phyloP scores from a whole-genome alignment of 1,140 invertebrate species.

The Argopecten irradians region DNA sequence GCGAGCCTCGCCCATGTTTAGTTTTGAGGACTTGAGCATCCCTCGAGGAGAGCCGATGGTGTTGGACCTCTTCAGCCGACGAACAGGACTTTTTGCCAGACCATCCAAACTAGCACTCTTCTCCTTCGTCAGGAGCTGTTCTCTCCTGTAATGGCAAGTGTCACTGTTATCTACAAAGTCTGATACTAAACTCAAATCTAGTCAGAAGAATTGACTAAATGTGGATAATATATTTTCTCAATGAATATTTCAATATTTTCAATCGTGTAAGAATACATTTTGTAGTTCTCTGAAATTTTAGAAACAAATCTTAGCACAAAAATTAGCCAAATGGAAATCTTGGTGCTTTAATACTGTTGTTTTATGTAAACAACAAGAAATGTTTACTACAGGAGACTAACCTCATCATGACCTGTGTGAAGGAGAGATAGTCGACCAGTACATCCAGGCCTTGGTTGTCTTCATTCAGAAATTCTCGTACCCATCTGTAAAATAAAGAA shows the following conservation, averaged over 20 bases:
- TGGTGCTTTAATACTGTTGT: background rate
- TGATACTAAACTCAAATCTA: too few relatives aligned
- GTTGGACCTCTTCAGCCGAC: constrained; percentile 69
- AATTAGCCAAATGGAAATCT: too few relatives aligned
- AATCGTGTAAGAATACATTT: too few relatives aligned
- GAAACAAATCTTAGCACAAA: too few relatives aligned
- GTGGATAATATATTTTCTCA: too few relatives aligned
- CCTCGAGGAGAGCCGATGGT: constrained; percentile 68
- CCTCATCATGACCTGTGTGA: constrained; percentile 75
- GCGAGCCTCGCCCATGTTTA: constrained; percentile 98
- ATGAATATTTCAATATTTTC: too few relatives aligned
- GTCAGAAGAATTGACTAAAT: too few relatives aligned
- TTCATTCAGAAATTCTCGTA: constrained; percentile 97
- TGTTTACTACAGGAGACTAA: constrained; percentile 41
- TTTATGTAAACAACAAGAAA: background rate
- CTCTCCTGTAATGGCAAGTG: constrained; percentile 59
- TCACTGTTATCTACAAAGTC: background rate
- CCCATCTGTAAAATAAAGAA: constrained; percentile 91
- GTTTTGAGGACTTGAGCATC: constrained; percentile 70
- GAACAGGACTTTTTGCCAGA: constrained; percentile 63
- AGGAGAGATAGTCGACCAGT: constrained; percentile 96
- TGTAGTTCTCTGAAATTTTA: too few relatives aligned
- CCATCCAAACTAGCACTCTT: constrained; percentile 73
- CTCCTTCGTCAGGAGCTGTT: constrained; percentile 71
- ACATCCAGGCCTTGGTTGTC: constrained; percentile 97